Percentiles rank a stretch among this genome's conserved stretches.
Evolutionary conservation across 2,888 invertebrate species (phyloP).

Genomic region (Omphaloscelis lunosa): DNA sequence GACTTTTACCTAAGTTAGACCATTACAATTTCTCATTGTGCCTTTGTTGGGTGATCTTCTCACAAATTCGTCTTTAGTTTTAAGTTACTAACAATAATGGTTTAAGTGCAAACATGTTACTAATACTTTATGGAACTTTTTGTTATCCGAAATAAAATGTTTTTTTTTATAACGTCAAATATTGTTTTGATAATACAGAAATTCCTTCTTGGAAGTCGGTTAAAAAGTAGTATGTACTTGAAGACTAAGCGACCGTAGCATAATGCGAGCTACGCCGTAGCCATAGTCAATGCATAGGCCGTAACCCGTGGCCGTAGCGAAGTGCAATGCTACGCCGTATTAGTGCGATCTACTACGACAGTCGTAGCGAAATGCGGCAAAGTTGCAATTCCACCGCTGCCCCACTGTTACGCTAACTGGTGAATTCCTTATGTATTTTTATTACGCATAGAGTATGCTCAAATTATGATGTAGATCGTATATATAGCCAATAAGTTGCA

Average conservation of each 20-base stretch:
- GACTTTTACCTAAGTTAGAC: no score
- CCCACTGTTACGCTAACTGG: neutral
- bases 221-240: no score
- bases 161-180: neutral
- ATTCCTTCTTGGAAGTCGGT: neutral
- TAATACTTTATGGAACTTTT: no score
- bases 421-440: neutral
- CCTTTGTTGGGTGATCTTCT: no score
- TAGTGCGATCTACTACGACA: neutral
- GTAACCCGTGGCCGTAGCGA: neutral
- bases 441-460: neutral
- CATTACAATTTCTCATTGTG: no score
- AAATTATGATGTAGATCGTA: neutral
- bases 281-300: no score
- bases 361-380: neutral
- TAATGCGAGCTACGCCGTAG: conserved; percentile 4
- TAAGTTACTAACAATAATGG: no score
- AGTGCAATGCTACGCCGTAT: conserved; percentile 2
- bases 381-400: neutral
- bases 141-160: no score
- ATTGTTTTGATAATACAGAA: neutral
- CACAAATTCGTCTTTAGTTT: no score
- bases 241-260: neutral
- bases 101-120: no score
- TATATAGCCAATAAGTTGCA: neutral